Conservation (phyloP, 37 sponge, comb jelly and placozoan genomes). For the Tethya wilhelma region DNA sequence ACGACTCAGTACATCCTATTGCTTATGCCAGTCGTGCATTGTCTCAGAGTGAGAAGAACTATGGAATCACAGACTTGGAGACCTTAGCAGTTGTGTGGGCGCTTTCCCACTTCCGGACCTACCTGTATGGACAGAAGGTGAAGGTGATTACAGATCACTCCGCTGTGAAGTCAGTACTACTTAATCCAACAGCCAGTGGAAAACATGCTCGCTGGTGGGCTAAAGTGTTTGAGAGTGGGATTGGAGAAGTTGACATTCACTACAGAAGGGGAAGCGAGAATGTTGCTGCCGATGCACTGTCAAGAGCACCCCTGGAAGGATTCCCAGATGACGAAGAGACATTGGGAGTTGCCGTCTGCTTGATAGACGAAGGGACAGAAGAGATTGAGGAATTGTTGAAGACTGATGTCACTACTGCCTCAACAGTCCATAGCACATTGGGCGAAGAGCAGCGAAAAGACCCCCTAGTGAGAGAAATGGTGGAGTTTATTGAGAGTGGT, state of each 20-base stretch:
- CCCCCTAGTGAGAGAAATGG: conserved; percentile 17
- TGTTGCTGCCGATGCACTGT: conserved; percentile 51
- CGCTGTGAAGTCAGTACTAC: conserved; percentile 61
- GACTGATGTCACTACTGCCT: too few relatives aligned
- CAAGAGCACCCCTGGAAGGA: conserved; percentile 5
- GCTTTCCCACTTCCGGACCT: conserved; percentile 1
- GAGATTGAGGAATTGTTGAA: not conserved
- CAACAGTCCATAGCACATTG: too few relatives aligned
- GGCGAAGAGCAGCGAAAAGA: conserved; percentile 72
- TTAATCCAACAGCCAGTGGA: conserved; percentile 40
- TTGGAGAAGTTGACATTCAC: conserved; percentile 7
- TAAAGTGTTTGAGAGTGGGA: conserved; percentile 21
- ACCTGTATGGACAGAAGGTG: conserved; percentile 19
- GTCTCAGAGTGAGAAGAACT: conserved; percentile 17
- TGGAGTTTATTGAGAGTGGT: conserved; percentile 26
- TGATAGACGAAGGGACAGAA: not conserved
- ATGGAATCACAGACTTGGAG: conserved; percentile 6
- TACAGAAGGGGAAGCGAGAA: conserved; percentile 44
- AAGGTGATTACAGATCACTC: conserved; percentile 41
- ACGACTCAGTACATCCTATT: not conserved
- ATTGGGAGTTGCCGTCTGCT: too few relatives aligned
- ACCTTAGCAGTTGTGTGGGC: conserved; percentile 39
- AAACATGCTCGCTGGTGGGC: conserved; percentile 72
- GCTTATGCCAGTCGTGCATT: conserved; percentile 30
- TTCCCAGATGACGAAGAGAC: not conserved